Evolutionary conservation across 2,113 vertebrate species (phyloP), one percentile per base, ranked within the genome.

Genomic region (Strix uralensis): DNA sequence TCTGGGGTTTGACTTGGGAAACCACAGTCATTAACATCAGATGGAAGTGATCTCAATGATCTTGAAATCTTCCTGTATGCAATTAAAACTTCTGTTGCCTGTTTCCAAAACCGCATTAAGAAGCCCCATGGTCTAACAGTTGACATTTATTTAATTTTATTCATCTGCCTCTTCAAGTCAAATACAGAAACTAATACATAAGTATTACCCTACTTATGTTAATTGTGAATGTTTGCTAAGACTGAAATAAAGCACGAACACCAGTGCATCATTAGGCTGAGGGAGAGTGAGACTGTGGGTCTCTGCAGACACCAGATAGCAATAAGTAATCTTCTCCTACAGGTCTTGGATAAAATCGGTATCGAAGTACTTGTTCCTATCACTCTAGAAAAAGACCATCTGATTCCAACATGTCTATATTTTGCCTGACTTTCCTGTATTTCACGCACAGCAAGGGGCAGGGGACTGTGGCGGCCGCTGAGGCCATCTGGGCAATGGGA

Each of bases 401-500:
- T 57, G 26, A 72, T 65, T 85, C 32, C 44, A 85, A 15, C 7
- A 4, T 3, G 15, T 54, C 38, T 73, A 0, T 54, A 11, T 86
- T 78, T 82, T 73, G 51, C 17, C 34, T 5, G 5, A 4, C 46
- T 65, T 66, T 27, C 6, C 49, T 44, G 9, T 13, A 4, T 66
- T 61, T 77, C 38, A 15, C 14, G 15, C 29, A 11, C 44, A 77
- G 40, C 42, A 13, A 18, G 15, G 15, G 20, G 11, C 12, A 5
- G 44, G 32, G 30, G 20, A 6, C 8, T 2, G 1, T 0, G 0
- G 38, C 2, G 11, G 16, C 38, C 0, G 3, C n/a, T 9, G 25
- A 17, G 19, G n/a, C n/a, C 25, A 58, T 9, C 38, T 0, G 0
- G 32, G 21, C n/a, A n/a, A 3, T 34, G 21, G 47, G 58, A 26